A percentile compares a stretch with the other conserved stretches of the same genome.
Conservation (phyloP, 2,888 invertebrate species). For the Catocala fraxini region DNA sequence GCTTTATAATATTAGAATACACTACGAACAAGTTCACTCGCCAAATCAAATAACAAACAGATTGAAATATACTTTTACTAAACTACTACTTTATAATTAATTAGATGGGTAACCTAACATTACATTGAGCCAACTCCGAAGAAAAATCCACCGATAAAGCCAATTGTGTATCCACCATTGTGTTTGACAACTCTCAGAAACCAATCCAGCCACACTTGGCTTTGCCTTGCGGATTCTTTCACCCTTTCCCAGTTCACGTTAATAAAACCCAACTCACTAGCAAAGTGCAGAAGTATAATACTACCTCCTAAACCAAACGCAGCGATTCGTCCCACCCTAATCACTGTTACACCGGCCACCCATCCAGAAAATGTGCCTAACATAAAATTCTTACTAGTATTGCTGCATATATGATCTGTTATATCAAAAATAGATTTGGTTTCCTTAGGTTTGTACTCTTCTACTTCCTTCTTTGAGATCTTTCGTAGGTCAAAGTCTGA, state of each 20-base stretch:
- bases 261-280: conserved; percentile 95
- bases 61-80: not conserved
- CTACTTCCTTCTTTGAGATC: conserved; percentile 22
- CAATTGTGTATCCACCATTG: conserved; percentile 91
- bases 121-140: conserved; percentile 91
- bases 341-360: conserved; percentile 92
- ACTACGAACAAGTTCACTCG: too few species aligned
- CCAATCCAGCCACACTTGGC: conserved; percentile 92
- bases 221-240: conserved; percentile 91
- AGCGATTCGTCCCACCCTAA: conserved; percentile 95
- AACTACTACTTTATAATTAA: conserved; percentile 15
- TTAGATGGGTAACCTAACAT: conserved; percentile 10
- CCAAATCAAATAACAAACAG: not conserved
- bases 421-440: conserved; percentile 51
- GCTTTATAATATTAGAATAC: too few species aligned
- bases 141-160: conserved; percentile 95
- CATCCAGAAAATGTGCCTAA: conserved; percentile 80
- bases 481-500: conserved; percentile 13
- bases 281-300: conserved; percentile 94
- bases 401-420: conserved; percentile 61
- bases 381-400: conserved; percentile 66
- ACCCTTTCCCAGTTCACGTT: conserved; percentile 96
- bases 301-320: conserved; percentile 96
- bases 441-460: conserved; percentile 56
- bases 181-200: conserved; percentile 88